Evolutionary conservation across 2,797 vertebrate genomes (phyloP), one percentile per base, ranked within the genome.

Genomic region (Coccyzus lansbergi): DNA sequence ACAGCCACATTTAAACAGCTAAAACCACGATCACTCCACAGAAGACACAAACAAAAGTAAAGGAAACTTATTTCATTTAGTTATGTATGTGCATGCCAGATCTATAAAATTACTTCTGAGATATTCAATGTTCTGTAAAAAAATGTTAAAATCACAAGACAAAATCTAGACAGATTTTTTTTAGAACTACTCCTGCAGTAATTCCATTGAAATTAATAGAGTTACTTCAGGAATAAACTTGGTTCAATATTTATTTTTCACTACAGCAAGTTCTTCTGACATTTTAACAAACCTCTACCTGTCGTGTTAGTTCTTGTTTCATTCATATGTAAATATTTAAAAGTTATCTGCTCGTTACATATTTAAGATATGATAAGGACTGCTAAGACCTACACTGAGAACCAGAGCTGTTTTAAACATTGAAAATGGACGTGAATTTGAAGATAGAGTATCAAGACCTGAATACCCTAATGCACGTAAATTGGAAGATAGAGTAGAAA

Each of bases 311-410:
- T 62, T 95, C 95, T 97, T 88, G 79, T 93, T 96, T 96, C 93
- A 86, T 78, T n/a, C n/a, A n/a, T n/a, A n/a, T 94, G 91, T 96
- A 97, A 97, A 96, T 96, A 97, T 95, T 97, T 94, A 97, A 92
- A 93, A 95, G 77, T 93, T 96, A 96, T 89, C 86, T 94, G 59
- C 92, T 96, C 94, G 60, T 82, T 95, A 96, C 83, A 93, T 94
- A 96, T 96, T 96, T 95, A 95, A 96, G 88, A 94, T 96, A 92
- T 1, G 55, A 96, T 94, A 93, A 96, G 95, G 90, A 92, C 48
- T 91, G 77, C 93, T 95, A 94, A 92, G 81, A 94, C 79, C 82
- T 56, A 74, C 49, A 64, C 59, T 40, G 88, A 92, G 86, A 94
- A 90, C 33, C 93, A 87, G 77, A 96, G 48, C 75, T 67, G 70